Conservation (phyloP, 2,888 invertebrate species). For the Acanthosepion esculentum region DNA sequence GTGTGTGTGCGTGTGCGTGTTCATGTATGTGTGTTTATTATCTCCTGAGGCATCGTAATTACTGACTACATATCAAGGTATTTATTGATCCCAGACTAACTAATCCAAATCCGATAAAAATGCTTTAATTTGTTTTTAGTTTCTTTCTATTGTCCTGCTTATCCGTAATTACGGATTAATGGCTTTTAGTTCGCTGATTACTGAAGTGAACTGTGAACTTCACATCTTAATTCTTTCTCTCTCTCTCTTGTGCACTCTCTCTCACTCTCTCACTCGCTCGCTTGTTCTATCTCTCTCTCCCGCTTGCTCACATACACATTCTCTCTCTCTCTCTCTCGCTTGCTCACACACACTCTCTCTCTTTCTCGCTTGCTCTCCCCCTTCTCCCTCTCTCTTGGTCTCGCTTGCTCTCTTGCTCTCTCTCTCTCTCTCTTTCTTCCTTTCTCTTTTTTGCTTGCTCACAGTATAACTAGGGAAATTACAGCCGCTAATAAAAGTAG, state of each 20-base stretch:
- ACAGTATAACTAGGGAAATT: neutral
- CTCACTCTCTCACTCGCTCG: neutral
- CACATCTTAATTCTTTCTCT: neutral
- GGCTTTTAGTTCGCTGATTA: neutral
- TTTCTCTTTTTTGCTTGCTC: neutral
- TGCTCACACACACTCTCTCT: too few species aligned
- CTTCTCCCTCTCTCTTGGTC: too few species aligned
- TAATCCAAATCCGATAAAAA: neutral
- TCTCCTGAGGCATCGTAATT: neutral
- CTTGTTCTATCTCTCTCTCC: neutral
- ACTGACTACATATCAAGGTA: neutral
- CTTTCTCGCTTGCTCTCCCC: too few species aligned
- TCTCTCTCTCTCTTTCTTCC: neutral
- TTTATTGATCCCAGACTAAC: neutral
- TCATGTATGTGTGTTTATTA: neutral
- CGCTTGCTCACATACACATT: neutral
- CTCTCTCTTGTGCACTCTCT: too few species aligned
- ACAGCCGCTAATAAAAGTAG: neutral
- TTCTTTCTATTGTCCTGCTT: neutral
- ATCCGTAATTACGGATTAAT: neutral
- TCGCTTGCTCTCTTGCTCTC: neutral
- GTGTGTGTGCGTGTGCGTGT: neutral
- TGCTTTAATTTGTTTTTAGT: slow-evolving; percentile 33
- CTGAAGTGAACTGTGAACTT: neutral
- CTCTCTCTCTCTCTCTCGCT: neutral